phyloP scores from a whole-genome alignment of 1,140 invertebrate genomes.

The Pollicipes pollicipes region DNA sequence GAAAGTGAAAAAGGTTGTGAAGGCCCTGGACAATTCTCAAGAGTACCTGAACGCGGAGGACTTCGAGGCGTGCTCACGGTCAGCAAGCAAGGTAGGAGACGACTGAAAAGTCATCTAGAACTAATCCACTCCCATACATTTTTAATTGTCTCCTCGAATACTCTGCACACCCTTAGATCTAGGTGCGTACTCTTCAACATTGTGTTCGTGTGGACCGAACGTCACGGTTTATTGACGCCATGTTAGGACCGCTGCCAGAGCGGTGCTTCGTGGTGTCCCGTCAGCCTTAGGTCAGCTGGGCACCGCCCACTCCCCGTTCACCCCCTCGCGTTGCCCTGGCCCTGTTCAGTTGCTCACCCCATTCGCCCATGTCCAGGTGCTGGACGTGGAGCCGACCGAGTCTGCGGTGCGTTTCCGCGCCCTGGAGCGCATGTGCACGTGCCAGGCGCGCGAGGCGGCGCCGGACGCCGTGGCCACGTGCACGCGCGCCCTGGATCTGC shows the following conservation, averaged over 20 bases:
- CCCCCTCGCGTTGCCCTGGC: too few relatives aligned
- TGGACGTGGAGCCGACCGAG: constrained; percentile 49
- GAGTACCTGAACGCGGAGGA: constrained; percentile 45
- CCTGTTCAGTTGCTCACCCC: too few relatives aligned
- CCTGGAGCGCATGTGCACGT: constrained; percentile 52
- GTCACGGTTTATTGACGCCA: too few relatives aligned
- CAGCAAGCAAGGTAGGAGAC: constrained; percentile 40
- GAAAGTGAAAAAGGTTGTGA: constrained; percentile 88
- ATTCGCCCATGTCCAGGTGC: constrained; percentile 25
- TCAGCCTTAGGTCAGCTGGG: too few relatives aligned
- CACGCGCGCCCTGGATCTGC: constrained; percentile 55
- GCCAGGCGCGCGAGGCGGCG: constrained; percentile 45
- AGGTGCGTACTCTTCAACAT: too few relatives aligned
- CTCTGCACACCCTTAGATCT: too few relatives aligned
- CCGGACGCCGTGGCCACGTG: constrained; percentile 53
- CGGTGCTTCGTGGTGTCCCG: neutral
- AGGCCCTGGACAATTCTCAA: constrained; percentile 56
- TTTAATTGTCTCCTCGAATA: too few relatives aligned
- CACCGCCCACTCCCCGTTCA: too few relatives aligned
- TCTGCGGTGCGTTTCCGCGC: constrained; percentile 53
- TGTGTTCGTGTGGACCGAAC: too few relatives aligned
- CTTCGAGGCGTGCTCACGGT: constrained; percentile 53
- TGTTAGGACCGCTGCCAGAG: neutral
- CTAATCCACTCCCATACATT: neutral
- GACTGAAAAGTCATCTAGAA: too few relatives aligned